Evolutionary conservation across 2,888 invertebrate species (phyloP).

Genomic region (Lordiphosa andalusiaca): DNA sequence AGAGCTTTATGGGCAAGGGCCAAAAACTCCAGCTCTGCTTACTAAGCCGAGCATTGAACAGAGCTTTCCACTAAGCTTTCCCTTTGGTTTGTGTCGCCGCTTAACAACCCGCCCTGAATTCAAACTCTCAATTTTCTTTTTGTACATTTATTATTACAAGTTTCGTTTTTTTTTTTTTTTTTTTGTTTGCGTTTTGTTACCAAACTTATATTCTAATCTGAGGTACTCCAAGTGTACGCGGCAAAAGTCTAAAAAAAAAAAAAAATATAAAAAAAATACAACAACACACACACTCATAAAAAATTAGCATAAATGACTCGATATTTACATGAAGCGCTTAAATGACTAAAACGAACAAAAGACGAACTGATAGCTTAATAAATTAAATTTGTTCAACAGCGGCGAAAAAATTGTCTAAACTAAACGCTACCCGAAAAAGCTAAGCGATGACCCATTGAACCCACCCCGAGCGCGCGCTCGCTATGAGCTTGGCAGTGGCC

Average conservation of each 20-base stretch:
- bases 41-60: no score
- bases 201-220: slow-evolving; percentile 56
- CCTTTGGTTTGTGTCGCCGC: no score
- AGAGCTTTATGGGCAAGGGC: no score
- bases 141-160: no score
- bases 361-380: slow-evolving; percentile 46
- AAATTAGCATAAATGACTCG: slow-evolving; percentile 72
- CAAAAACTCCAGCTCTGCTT: no score
- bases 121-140: no score
- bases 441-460: slow-evolving; percentile 19
- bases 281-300: slow-evolving; percentile 2
- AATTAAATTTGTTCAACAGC: slow-evolving; percentile 43
- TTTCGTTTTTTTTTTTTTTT: no score
- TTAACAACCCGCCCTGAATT: no score
- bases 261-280: slow-evolving; percentile 27
- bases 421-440: slow-evolving; percentile 34
- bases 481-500: slow-evolving; percentile 60
- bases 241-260: slow-evolving; percentile 28
- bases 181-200: no score
- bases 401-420: slow-evolving; percentile 44
- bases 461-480: neutral
- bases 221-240: slow-evolving; percentile 65
- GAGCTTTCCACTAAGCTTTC: no score
- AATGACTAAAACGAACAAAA: slow-evolving; percentile 47
- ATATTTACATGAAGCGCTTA: slow-evolving; percentile 74